Percentiles rank a stretch among this genome's conserved stretches.
These are phyloP conservation scores for Galleria mellonella DNA, from an alignment of 1,140 invertebrate genomes.

Conservation along the genomic window DNA sequence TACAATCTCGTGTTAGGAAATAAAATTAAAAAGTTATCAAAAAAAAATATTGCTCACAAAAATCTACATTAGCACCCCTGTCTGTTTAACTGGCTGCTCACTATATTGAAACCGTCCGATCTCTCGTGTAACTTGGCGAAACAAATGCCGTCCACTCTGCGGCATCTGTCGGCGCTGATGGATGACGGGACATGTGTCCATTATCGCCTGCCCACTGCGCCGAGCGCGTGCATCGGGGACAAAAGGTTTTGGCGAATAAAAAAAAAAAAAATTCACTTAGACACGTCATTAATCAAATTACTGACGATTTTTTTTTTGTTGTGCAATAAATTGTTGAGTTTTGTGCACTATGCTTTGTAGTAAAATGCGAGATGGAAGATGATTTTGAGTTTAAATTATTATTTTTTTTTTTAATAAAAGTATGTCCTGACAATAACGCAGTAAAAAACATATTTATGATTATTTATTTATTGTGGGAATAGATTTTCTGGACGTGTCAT, in stretches of 20 bases:
- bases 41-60: too few species aligned
- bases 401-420: too few species aligned
- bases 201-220: slow-evolving; percentile 29
- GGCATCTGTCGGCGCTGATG: slow-evolving; percentile 52
- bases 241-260: slow-evolving; percentile 15
- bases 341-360: not conserved
- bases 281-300: slow-evolving; percentile 53
- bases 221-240: slow-evolving; percentile 9
- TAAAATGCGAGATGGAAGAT: too few species aligned
- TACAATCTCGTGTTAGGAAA: too few species aligned
- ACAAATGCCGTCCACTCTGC: slow-evolving; percentile 34
- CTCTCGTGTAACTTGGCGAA: slow-evolving; percentile 23
- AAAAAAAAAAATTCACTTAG: slow-evolving; percentile 16
- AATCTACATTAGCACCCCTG: too few species aligned
- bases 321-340: slow-evolving; percentile 17
- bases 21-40: too few species aligned
- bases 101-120: not conserved
- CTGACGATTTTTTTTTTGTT: slow-evolving; percentile 30
- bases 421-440: too few species aligned
- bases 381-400: too few species aligned
- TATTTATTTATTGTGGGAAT: too few species aligned
- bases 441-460: too few species aligned
- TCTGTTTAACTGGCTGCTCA: too few species aligned
- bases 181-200: slow-evolving; percentile 58
- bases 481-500: too few species aligned